Base-by-base conservation (phyloP, 2,888 invertebrate genomes). In the Morpho achilles region DNA sequence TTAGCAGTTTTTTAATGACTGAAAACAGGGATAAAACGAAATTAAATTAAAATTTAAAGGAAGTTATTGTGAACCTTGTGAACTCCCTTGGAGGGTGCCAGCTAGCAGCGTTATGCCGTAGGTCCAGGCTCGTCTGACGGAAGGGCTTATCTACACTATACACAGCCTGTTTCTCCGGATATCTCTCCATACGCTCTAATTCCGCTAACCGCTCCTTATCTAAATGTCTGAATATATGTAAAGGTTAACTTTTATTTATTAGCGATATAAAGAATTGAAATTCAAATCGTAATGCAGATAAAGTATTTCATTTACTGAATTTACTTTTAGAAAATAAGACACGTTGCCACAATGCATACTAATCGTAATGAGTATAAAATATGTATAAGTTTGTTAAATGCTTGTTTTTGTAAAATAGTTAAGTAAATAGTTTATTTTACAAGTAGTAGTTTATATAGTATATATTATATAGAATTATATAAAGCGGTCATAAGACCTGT, bases 141-240 rank as follows among this genome's bases (percentile, higher is more conserved):
- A 91, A 91, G 0, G 91, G 90, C 62, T 91, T 91, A 71, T 91
- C 91, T 40, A 87, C 90, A 62, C 89, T 89, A 69, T 91, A 91
- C 64, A 88, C 89, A 0, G 91, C 91, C 62, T 91, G 91, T 71
- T 91, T 91, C 70, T 91, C 91, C 0, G 84, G 84, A 57, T 88
- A 90, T 60, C 90, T 78, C 65, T 91, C 90, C 77, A 89, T 81
- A 8, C 91, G 86, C 62, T 91, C 91, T 56, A 90, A 56, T 64
- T 91, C 91, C 7, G 84, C 82, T 64, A 90, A 56, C 6, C 91
- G 80, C 45, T 91, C 91, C 58, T 91, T 91, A 66, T 91, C 91
- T 64, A 91, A 66, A 64, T 91, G 90, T 66, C 91, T 91, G 69
- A 32, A 32, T 5, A 32, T 32, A 32, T 3, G 3, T 32, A 32